Base-by-base conservation (phyloP, 2,797 vertebrate genomes). In the Myotis vivesi region DNA sequence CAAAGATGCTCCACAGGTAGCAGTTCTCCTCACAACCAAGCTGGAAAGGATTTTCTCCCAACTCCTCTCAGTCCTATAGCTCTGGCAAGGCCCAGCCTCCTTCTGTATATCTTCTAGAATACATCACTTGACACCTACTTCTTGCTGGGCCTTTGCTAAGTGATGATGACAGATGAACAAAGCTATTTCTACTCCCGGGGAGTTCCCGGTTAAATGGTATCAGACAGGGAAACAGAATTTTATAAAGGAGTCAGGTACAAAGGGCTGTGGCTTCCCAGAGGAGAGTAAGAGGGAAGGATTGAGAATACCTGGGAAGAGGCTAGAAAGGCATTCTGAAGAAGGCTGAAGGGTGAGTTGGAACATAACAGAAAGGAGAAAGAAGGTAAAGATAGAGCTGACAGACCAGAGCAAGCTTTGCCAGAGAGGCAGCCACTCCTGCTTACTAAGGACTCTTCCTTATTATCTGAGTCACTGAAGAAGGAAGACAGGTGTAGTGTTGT, bases 101-200 rank as follows among this genome's bases (percentile, higher is more conserved):
- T 62, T 38, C 84, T 82, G 25, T 38, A 8, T 59, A 90, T 85
- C 72, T 87, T 95, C 49, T 46, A 91, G 83, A 17, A n/a, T 49
- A 71, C 9, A 71, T 69, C n/a, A 77, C 53, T 80, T 69, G 25
- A 30, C 71, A 85, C 20, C 33, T 57, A 55, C 20, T 88, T 33
- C 69, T 85, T 84, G 53, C 49, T 85, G 28, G 77, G 22, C 33
- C 49, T 86, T 86, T 4, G 8, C 62, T 73, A 33, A 62, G 28
- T 77, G 36, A 36, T 53, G 15, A 85, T n/a, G 30, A 86, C 69
- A 93, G 19, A 66, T 91, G 30, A 85, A 93, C 51, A 94, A 87
- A 92, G 44, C 33, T 72, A 19, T 91, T 28, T 84, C 82, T 88
- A 22, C 16, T 44, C 59, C 93, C 33, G 36, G 90, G 19, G 38